A percentile compares a stretch with the other conserved stretches of the same genome.
Evolutionary conservation across 2,888 invertebrate genomes (phyloP).

Genomic region (Calameuta filiformis): DNA sequence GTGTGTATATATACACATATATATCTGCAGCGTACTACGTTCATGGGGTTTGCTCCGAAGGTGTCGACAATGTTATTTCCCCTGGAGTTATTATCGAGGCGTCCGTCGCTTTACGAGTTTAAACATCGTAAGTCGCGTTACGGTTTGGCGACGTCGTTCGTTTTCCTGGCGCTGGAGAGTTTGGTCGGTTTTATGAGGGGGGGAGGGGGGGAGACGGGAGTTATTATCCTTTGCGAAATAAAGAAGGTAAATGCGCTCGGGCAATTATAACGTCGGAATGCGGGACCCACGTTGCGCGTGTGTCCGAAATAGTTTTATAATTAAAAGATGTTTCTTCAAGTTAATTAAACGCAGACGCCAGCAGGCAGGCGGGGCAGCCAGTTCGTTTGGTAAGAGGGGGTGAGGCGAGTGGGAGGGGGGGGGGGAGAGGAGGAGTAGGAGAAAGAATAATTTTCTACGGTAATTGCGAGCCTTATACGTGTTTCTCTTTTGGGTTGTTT

Average conservation of each 20-base stretch:
- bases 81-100: not conserved
- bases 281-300: not conserved
- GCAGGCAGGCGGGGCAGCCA: slow-evolving; percentile 7
- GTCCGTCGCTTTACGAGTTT: slow-evolving; percentile 1
- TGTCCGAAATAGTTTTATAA: slow-evolving; percentile 46
- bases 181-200: slow-evolving; percentile 1
- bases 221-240: not conserved
- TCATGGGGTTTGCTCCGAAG: not conserved
- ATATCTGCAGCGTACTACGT: not conserved
- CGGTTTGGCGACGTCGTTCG: not conserved
- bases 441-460: slow-evolving; percentile 53
- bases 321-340: slow-evolving; percentile 54
- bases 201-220: slow-evolving; percentile 10
- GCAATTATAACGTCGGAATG: slow-evolving; percentile 8
- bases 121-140: not conserved
- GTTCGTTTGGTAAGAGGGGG: slow-evolving; percentile 8
- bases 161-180: not conserved
- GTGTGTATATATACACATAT: too few relatives aligned
- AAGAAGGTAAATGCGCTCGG: slow-evolving; percentile 2
- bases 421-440: slow-evolving; percentile 10
- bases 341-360: slow-evolving; percentile 52
- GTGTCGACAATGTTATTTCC: not conserved
- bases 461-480: slow-evolving; percentile 48
- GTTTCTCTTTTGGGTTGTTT: not conserved
- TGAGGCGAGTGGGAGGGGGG: too few relatives aligned